Base-by-base conservation (phyloP, 2,113 vertebrate genomes). In the Rhinogobius similis region DNA sequence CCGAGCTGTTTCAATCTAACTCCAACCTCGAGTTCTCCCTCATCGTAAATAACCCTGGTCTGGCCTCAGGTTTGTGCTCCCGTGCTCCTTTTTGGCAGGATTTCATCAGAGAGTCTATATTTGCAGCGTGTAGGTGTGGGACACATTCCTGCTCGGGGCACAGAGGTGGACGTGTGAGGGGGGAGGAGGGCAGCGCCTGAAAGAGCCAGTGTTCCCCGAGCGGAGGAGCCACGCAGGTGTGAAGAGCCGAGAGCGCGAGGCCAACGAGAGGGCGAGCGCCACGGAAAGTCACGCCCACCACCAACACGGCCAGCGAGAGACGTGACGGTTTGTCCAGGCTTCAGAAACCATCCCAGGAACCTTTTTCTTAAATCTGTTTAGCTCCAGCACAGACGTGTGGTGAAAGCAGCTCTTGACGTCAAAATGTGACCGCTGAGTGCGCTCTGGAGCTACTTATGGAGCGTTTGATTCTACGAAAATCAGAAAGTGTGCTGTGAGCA, bases 101-200 rank as follows among this genome's bases (percentile, higher is more conserved):
- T 62, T 77, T 81, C 79, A 76, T 88, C 86, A 80, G 78, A 87
- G 85, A 72, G 71, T 84, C 78, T 82, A 78, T 88, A 85, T 86
- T 82, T 84, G 86, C 75, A 44, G 82, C 76, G 78, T 78, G 70
- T 74, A 79, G 70, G 74, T 76, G 84, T 87, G 72, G 81, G 82
- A 58, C 71, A 32, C 84, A 84, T 86, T 90, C 83, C 85, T 81
- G 68, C 82, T 76, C 70, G 43, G 82, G 81, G 84, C 82, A 85
- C 74, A 76, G 67, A 9, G 85, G 68, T 81, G 81, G 90, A 79
- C 81, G 84, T 84, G 86, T 81, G 48, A 76, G 79, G 86, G 82
- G 87, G 83, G 88, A 82, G 81, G 82, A 73, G 77, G 46, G 71
- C 80, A 79, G 76, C 70, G 73, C 83, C 90, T 92, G 88, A 90